Evolutionary conservation across 30 jellyfish, hydroid and myxozoan species (phyloP), one percentile per base, ranked within the genome.

Genomic region (Sanderia malayensis): DNA sequence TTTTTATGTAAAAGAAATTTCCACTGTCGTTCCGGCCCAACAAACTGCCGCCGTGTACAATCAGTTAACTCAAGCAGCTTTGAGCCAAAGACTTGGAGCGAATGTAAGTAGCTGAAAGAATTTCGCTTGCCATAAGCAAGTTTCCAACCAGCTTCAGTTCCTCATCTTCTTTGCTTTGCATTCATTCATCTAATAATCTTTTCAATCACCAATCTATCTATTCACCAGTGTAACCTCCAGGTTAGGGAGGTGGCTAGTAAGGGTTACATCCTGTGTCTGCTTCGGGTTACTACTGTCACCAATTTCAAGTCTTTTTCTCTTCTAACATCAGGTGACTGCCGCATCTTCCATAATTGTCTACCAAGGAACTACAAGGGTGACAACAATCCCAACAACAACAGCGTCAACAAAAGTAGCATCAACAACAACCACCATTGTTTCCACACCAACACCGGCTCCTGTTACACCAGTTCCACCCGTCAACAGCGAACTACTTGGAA

Each of bases 1-100:
- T 25, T 79, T 79, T 55, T 69, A 79, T 68, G 92, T 79, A 27
- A 53, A 60, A 57, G 83, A 79, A 58, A 60, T 26, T 41, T 23
- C 60, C 37, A 59, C 32, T 2, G 72, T 58, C 22, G 83, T 79
- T 9, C 67, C 68, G 9, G 92, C 92, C 23, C 66, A 53, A 47
- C 32, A 17, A 25, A 47, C 83, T 8, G 19, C 75, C 13, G 31
- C 83, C 20, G 53, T 31, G 1, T 67, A 63, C 30, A 46, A 58
- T 22, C 83, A 67, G 34, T 18, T 79, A 61, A 79, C 71, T n/a
- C 28, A 67, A 13, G 44, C 26, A 10, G 83, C 71, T 11, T 73
- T 79, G 4, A 45, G 83, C 30, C 45, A 71, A 47, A 25, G 70
- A 22, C 47, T 79, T 21, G 70, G 70, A 27, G 49, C 55, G 22